Conservation (phyloP, 2,113 vertebrate species). For the Lucifuga dentata region DNA sequence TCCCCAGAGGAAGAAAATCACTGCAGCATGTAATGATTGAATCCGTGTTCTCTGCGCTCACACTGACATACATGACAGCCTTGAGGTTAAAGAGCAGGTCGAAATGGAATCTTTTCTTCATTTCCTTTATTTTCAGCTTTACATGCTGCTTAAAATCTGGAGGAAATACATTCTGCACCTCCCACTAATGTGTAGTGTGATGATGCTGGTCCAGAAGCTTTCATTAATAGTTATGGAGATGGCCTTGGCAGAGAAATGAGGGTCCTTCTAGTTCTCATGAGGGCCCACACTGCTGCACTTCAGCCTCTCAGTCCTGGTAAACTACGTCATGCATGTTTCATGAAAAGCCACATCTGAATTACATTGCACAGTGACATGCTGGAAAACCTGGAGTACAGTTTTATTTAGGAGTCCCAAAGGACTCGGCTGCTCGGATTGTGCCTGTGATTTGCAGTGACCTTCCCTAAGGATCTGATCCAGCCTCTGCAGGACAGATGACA, state of each 20-base stretch:
- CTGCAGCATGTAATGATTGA: constrained; percentile 35
- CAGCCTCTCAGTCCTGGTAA: background rate
- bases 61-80: constrained; percentile 24
- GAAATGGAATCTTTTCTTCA: constrained; percentile 18
- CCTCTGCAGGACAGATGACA: constrained; percentile 58
- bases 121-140: constrained; percentile 4
- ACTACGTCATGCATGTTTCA: background rate
- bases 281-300: too few relatives aligned
- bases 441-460: constrained; percentile 62
- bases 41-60: constrained; percentile 16
- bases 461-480: constrained; percentile 46
- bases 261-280: too few relatives aligned
- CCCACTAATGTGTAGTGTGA: too few relatives aligned
- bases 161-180: too few relatives aligned
- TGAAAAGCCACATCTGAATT: constrained; percentile 9
- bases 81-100: constrained; percentile 37
- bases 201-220: too few relatives aligned
- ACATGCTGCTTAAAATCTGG: background rate
- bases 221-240: too few relatives aligned
- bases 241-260: too few relatives aligned
- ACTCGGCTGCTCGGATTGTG: constrained; percentile 60
- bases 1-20: constrained; percentile 36
- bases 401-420: constrained; percentile 41
- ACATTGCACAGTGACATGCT: constrained; percentile 10
- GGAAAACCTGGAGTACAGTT: constrained; percentile 14